phyloP scores from a whole-genome alignment of 1,140 invertebrate species.

The Scaptomyza hsui region DNA sequence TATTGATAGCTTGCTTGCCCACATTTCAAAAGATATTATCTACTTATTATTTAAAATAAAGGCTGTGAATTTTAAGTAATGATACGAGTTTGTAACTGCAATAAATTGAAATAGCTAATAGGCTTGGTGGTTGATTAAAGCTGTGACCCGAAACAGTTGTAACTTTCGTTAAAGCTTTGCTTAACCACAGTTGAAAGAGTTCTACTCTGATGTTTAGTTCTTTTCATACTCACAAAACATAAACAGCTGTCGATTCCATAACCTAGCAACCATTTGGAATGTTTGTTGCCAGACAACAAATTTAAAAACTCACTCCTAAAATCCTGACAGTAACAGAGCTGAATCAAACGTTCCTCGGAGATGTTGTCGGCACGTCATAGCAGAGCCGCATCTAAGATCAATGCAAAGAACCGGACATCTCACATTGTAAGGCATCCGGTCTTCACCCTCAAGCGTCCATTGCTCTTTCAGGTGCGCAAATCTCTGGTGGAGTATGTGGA shows the following conservation, averaged over 20 bases:
- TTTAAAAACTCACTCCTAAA: background rate
- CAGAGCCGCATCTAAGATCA: background rate
- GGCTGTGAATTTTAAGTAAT: background rate
- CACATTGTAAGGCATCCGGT: conserved; percentile 26
- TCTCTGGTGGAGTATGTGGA: conserved; percentile 68
- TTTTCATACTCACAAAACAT: background rate
- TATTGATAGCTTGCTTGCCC: background rate
- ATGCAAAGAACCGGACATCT: background rate
- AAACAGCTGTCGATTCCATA: conserved; percentile 1
- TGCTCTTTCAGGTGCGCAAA: conserved; percentile 57
- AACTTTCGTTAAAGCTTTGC: too few species aligned
- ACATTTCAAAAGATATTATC: background rate
- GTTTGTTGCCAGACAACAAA: conserved; percentile 57
- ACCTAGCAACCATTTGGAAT: conserved; percentile 48
- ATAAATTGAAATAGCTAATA: conserved; percentile 7
- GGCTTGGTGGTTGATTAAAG: background rate
- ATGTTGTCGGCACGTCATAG: background rate
- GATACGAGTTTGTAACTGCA: conserved; percentile 38
- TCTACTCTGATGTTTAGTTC: too few species aligned
- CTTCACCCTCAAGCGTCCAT: conserved; percentile 45
- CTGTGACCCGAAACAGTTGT: too few species aligned
- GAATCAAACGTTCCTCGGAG: background rate
- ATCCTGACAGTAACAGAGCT: background rate
- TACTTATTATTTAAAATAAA: background rate
- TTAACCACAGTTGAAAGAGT: too few species aligned